phyloP scores from a whole-genome alignment of 2,797 vertebrate genomes.

The Phoeniculus purpureus region DNA sequence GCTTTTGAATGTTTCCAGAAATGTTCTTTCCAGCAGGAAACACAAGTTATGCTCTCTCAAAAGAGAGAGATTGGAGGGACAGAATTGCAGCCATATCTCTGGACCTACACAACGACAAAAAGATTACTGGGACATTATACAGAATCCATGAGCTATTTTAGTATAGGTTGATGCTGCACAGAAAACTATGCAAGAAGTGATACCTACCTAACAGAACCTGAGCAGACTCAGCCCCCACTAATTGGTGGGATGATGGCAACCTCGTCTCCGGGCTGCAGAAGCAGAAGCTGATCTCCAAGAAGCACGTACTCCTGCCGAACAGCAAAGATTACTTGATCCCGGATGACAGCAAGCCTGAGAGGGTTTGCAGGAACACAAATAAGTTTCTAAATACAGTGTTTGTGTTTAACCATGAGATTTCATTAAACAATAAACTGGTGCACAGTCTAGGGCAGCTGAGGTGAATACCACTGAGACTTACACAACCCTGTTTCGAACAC shows the following conservation, averaged over 20 bases:
- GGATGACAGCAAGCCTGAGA: conserved; percentile 80
- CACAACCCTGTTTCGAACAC: not conserved
- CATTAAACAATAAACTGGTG: not conserved
- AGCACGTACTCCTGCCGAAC: conserved; percentile 90
- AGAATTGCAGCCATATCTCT: not conserved
- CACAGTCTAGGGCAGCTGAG: not conserved
- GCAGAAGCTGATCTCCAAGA: conserved; percentile 84
- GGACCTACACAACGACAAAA: not conserved
- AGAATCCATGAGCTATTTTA: not conserved
- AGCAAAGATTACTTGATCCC: conserved; percentile 87
- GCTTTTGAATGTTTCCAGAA: too few relatives aligned
- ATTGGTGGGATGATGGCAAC: conserved; percentile 93
- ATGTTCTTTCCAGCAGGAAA: not conserved
- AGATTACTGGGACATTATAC: not conserved
- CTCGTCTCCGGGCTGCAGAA: conserved; percentile 87
- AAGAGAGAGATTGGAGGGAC: not conserved
- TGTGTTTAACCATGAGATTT: not conserved
- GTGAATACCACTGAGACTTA: not conserved
- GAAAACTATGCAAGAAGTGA: not conserved
- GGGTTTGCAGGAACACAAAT: conserved; percentile 1
- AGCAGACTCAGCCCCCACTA: conserved; percentile 86
- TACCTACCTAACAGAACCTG: conserved; percentile 35
- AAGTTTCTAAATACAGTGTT: not conserved
- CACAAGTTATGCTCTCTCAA: not conserved
- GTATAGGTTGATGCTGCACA: not conserved